Conservation (phyloP, 1,140 invertebrate species). For the Orussus abietinus region DNA sequence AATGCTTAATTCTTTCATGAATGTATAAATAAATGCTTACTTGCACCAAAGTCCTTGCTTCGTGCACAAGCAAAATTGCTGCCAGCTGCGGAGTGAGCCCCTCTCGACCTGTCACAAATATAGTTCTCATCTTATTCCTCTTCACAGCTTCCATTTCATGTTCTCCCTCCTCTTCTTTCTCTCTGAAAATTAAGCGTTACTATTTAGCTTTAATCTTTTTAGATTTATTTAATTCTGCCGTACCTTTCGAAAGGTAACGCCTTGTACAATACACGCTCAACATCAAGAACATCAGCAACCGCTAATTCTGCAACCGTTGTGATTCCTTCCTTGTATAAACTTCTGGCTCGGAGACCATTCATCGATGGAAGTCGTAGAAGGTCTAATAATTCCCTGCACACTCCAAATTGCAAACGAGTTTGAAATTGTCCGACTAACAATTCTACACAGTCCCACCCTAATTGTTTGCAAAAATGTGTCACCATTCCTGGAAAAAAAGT, state of each 20-base stretch:
- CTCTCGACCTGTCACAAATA: constrained; percentile 81
- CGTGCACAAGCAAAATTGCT: constrained; percentile 71
- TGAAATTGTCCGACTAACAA: constrained; percentile 90
- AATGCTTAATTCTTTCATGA: constrained; percentile 4
- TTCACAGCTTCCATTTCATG: constrained; percentile 64
- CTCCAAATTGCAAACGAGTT: constrained; percentile 89
- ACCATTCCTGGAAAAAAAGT: constrained; percentile 71
- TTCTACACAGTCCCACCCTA: constrained; percentile 92
- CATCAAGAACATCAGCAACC: constrained; percentile 59
- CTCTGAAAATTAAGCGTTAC: constrained; percentile 43
- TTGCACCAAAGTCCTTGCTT: constrained; percentile 68
- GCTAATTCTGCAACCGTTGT: constrained; percentile 76
- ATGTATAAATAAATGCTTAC: constrained; percentile 36
- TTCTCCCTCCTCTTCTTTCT: constrained; percentile 69
- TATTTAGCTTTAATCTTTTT: not conserved
- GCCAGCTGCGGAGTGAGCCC: constrained; percentile 80
- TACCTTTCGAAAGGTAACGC: constrained; percentile 78
- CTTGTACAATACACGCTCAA: constrained; percentile 76
- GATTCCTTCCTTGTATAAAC: constrained; percentile 81
- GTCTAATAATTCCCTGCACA: constrained; percentile 88
- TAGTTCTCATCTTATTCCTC: constrained; percentile 63
- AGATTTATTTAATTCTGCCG: constrained; percentile 8
- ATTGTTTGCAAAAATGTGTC: constrained; percentile 83
- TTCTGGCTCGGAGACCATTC: constrained; percentile 80
- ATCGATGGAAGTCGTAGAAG: constrained; percentile 81